These are phyloP conservation scores for Poecilia gillii DNA, from an alignment of 2,797 vertebrate genomes.

Conservation along the genomic window DNA sequence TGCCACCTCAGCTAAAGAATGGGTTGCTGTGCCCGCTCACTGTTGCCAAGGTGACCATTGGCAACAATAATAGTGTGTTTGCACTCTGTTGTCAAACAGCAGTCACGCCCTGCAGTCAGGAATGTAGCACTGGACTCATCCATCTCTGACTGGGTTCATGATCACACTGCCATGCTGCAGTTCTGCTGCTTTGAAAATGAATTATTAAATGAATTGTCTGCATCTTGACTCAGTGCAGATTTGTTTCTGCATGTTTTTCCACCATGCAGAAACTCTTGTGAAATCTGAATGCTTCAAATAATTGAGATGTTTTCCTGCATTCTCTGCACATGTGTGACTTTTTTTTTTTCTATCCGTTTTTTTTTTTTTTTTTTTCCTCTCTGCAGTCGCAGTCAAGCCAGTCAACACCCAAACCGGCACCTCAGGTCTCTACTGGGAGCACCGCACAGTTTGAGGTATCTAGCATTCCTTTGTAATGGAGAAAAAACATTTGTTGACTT, in stretches of 20 bases:
- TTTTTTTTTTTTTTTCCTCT: slow-evolving; percentile 25
- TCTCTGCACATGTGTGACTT: slow-evolving; percentile 23
- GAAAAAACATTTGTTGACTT: slow-evolving; percentile 10
- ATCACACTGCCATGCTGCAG: neutral
- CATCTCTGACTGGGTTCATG: slow-evolving; percentile 9
- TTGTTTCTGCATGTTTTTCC: neutral
- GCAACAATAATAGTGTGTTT: slow-evolving; percentile 10
- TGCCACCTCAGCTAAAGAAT: slow-evolving; percentile 10
- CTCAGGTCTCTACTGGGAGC: slow-evolving; percentile 73
- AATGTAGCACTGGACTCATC: slow-evolving; percentile 26
- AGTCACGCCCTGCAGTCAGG: slow-evolving; percentile 38
- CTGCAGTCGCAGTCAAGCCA: slow-evolving; percentile 76
- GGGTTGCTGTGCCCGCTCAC: neutral
- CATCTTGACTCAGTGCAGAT: neutral
- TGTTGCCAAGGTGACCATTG: slow-evolving; percentile 26
- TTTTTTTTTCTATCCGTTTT: neutral
- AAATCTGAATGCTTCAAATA: slow-evolving; percentile 19
- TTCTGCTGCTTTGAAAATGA: neutral
- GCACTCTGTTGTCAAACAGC: slow-evolving; percentile 21
- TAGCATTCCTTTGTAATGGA: slow-evolving; percentile 21
- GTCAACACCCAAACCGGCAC: slow-evolving; percentile 69
- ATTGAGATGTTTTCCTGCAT: slow-evolving; percentile 17
- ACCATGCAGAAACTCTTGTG: slow-evolving; percentile 5
- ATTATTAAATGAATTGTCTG: neutral
- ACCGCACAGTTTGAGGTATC: slow-evolving; percentile 80